These are phyloP conservation scores for Calyptommatus sinebrachiatus DNA, from an alignment of 2,113 vertebrate species.

Conservation along the genomic window DNA sequence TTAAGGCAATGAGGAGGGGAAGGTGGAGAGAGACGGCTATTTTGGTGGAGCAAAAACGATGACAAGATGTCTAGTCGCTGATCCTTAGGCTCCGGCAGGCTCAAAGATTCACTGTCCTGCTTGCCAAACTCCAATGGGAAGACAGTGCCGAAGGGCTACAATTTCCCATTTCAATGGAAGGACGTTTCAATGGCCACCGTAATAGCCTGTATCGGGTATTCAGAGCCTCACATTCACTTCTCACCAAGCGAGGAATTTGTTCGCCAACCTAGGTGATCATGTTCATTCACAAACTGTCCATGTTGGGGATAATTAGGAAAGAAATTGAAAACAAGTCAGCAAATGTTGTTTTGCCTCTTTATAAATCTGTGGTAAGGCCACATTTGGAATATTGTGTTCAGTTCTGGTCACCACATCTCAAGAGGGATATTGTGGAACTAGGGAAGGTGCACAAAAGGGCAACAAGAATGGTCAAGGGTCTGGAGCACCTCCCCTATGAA, in stretches of 20 bases:
- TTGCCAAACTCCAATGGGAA: constrained; percentile 27
- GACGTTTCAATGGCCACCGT: not conserved
- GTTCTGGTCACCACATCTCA: too few relatives aligned
- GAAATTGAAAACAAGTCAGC: too few relatives aligned
- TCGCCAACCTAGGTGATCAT: not conserved
- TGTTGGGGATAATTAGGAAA: too few relatives aligned
- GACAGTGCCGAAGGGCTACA: constrained; percentile 10
- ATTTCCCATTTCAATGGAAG: not conserved
- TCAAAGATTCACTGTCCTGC: constrained; percentile 21
- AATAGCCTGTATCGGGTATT: not conserved
- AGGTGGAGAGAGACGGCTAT: constrained; percentile 6
- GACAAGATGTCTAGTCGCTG: constrained; percentile 63
- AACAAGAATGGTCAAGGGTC: too few relatives aligned
- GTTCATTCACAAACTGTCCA: not conserved
- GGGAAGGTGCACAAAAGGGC: too few relatives aligned
- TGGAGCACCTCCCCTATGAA: too few relatives aligned
- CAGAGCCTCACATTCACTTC: not conserved
- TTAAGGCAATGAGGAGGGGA: constrained; percentile 27
- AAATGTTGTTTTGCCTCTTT: too few relatives aligned
- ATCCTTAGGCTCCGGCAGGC: constrained; percentile 25
- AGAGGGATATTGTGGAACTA: too few relatives aligned
- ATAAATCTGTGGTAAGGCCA: too few relatives aligned
- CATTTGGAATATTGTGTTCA: too few relatives aligned
- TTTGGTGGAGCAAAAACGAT: constrained; percentile 54
- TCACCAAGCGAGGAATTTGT: not conserved